Evolutionary conservation across 2,888 invertebrate species (phyloP), one percentile per base, ranked within the genome.

Genomic region (Biston betularia): DNA sequence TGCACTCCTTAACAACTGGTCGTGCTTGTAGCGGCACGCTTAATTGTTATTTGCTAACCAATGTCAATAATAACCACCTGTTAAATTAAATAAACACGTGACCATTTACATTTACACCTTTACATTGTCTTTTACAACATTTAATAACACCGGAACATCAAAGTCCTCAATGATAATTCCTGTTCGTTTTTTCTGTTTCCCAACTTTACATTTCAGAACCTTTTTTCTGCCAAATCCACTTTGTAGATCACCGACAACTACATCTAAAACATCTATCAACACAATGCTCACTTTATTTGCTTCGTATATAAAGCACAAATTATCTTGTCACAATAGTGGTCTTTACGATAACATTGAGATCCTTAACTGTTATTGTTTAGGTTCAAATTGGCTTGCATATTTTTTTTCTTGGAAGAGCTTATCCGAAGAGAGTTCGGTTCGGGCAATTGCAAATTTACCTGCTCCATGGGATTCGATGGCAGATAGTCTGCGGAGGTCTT

Each of bases 371-470:
- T 75, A 75, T 74, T 72, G 70, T 73, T 80, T 80, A 77, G 80
- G 78, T 79, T 77, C 74, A 81, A 77, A 80, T 79, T 84, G 69
- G 79, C 71, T 78, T 79, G 79, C 76, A 78, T 71, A 77, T 80
- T 81, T 81, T 76, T 70, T 70, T 76, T 74, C 73, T 69, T 49
- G 35, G 71, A 73, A 77, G 77, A 76, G 77, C 74, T 80, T 78
- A 74, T 75, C 73, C 75, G 74, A 77, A 79, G 78, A 80, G 76
- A 80, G 79, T 81, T 82, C 72, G 78, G 84, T 77, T 82, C 72
- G 78, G 84, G 78, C 82, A 81, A 82, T 86, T 83, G 87, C 86
- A 82, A 88, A 86, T 85, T 87, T 90, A 89, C 90, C 89, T 89
- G 89, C 84, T 79, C 75, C 68, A 71, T 72, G 76, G 77, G 79